Evolutionary conservation across 2,797 vertebrate genomes (phyloP), one percentile per base, ranked within the genome.

Genomic region (Rhynchotus rufescens): DNA sequence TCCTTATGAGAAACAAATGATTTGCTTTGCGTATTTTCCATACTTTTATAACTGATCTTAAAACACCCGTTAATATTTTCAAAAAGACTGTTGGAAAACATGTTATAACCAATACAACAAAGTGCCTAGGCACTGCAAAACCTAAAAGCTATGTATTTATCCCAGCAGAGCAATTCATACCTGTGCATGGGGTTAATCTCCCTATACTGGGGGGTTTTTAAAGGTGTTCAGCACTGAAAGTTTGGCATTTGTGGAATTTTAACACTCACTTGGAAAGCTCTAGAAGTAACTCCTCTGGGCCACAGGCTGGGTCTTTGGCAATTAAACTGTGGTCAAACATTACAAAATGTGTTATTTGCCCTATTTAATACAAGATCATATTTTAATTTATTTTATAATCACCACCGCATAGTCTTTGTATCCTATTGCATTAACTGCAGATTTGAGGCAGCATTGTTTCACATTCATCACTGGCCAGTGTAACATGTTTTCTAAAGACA

Each of bases 21-120:
- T 71, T 61, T 85, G n/a, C 20, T 66, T 34, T 20, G 49, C 75
- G 17, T 9, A 65, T 72, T 89, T 90, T 83, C 62, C 30, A 17
- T 74, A n/a, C 15, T 82, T 92, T 74, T 57, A 49, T n/a, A 88
- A 60, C 16, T 78, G 51, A 78, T 68, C 85, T 83, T 89, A 38
- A 32, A 84, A 65, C 8, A 17, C 5, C 59, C 49, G 65, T 30
- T 30, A 45, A 52, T 20, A 34, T 66, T 84, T 91, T 80, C 15
- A 30, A 59, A 45, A 62, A 68, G 30, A 1, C 16, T 25, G 3
- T 61, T 28, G 52, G 42, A 75, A 93, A 34, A 12, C 3, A 1
- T 32, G 6, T 57, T 36, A 42, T 34, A 22, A 4, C 44, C 20
- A 56, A 6, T n/a, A 14, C 6, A 32, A 22, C 2, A 67, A 0